Base-by-base conservation (phyloP, 2,888 invertebrate genomes). In the Eurytoma adleriae region DNA sequence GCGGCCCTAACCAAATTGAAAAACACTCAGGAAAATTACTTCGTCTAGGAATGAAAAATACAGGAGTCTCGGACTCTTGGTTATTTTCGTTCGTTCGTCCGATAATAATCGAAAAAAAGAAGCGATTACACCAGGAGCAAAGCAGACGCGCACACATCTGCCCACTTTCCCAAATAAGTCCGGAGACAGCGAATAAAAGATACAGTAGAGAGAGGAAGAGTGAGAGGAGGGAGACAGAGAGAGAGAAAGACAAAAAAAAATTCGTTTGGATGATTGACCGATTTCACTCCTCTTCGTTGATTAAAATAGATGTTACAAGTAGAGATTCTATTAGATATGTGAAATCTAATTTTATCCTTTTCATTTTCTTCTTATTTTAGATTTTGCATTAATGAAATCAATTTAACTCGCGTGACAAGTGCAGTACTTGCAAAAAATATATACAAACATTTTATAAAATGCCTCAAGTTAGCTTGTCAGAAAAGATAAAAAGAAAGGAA, bases 161-260 rank as follows among this genome's bases (percentile, higher is more conserved):
- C 54, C 56, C 69, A 69, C 69, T 69, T 69, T 69, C 12, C 69
- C 30, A 69, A 69, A 69, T 56, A 69, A 69, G 69, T 27, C n/a
- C 5, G 16, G 16, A 16, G 3, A n/a, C 40, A 16, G 4, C 24
- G 20, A 59, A 30, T 40, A 30, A 16, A 18, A 64, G 62, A 30
- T 16, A 24, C 50, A 27, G 48, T 1, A 14, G 16, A 10, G 3
- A 14, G 30, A 56, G 30, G 56, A 30, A 18, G 27, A 61, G 16
- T 14, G 16, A 30, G 48, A 16, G n/a, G n/a, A n/a, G 7, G n/a
- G 16, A 24, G 40, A 14, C 1, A 24, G 24, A 24, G n/a, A n/a
- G n/a, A 24, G 24, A 24, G 2, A 48, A 48, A 18, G 40, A 64
- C 18, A 48, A 48, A 64, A 64, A 64, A 18, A 50, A 13, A 72